Percentiles rank a stretch among this genome's conserved stretches.
Conservation (phyloP, 2,888 invertebrate genomes). For the Aporophyla nigra region DNA sequence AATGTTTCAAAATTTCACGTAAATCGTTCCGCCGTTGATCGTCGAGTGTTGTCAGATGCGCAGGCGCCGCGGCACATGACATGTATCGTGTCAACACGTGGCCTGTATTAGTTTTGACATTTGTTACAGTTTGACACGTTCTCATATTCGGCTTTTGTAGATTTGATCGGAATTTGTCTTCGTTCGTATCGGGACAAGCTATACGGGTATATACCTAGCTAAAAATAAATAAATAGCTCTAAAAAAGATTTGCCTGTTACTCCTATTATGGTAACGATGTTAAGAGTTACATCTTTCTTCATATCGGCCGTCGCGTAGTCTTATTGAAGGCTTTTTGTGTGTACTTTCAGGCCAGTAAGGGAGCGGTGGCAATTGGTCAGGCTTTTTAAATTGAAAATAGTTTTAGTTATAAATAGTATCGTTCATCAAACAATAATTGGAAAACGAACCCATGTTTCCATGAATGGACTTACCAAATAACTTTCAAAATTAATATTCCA, state of each 20-base stretch:
- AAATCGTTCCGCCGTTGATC: slow-evolving; percentile 68
- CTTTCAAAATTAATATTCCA: slow-evolving; percentile 8
- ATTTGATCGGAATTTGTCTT: slow-evolving; percentile 1
- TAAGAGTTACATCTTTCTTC: not conserved
- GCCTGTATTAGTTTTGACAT: slow-evolving; percentile 58
- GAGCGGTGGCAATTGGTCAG: not conserved
- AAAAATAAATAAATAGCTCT: too few species aligned
- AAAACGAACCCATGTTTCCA: not conserved
- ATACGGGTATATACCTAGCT: too few species aligned
- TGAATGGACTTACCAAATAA: slow-evolving; percentile 5
- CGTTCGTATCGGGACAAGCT: not conserved
- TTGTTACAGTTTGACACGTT: slow-evolving; percentile 49
- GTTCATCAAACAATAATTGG: not conserved
- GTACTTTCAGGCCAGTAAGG: not conserved
- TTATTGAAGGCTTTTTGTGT: not conserved
- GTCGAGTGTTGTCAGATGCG: slow-evolving; percentile 65
- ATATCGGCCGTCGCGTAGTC: not conserved
- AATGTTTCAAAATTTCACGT: slow-evolving; percentile 57
- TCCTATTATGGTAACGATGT: not conserved
- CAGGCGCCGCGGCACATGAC: slow-evolving; percentile 40
- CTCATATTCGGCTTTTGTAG: slow-evolving; percentile 27
- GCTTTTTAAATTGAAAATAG: not conserved
- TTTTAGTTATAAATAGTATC: not conserved
- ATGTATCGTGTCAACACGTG: slow-evolving; percentile 59
- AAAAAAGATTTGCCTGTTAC: not conserved